Evolutionary conservation across 2,797 vertebrate genomes (phyloP), one percentile per base, ranked within the genome.

Genomic region (Sebastes itinus): DNA sequence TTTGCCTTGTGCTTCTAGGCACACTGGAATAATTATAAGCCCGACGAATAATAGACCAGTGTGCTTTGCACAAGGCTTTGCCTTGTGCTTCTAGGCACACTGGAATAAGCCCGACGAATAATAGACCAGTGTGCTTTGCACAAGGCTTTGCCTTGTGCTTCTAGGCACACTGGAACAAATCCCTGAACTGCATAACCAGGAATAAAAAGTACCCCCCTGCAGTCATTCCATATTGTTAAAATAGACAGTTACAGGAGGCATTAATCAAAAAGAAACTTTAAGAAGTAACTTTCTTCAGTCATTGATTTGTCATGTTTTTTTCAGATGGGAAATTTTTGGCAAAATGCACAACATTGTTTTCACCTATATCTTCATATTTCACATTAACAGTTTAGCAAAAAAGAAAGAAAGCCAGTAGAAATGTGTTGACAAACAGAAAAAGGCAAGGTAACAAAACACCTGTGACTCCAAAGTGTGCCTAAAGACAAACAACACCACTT

Each of bases 401-500:
- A 28, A 32, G 14, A 49, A 42, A 46, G 7, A 46, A 8, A 49
- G 11, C 23, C 38, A 25, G 12, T 13, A 67, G 33, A 58, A 54
- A 62, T 22, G 6, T 0, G 6, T 54, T 4, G 23, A 60, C 22
- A 23, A 23, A 59, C 16, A 4, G 23, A 58, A 46, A 76, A 38
- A 8, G 9, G 2, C 33, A 56, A 28, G 14, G 18, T 63, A 2
- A 60, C 16, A 11, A 59, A 14, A 68, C 49, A 68, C 49, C 33
- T 52, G 32, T 10, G 38, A 52, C 32, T 55, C 68, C 14, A 56
- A 62, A 42, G 7, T n/a, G 33, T 28, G 46, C 55, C 59, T 7
- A 27, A 77, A 76, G 71, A 78, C 58, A 63, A 84, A 79, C 38
- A 38, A 25, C 16, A 12, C 20, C 77, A 27, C 14, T 23, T 65